Evolutionary conservation across 2,113 vertebrate species (phyloP), one percentile per base, ranked within the genome.

Genomic region (Oryzias curvinotus): DNA sequence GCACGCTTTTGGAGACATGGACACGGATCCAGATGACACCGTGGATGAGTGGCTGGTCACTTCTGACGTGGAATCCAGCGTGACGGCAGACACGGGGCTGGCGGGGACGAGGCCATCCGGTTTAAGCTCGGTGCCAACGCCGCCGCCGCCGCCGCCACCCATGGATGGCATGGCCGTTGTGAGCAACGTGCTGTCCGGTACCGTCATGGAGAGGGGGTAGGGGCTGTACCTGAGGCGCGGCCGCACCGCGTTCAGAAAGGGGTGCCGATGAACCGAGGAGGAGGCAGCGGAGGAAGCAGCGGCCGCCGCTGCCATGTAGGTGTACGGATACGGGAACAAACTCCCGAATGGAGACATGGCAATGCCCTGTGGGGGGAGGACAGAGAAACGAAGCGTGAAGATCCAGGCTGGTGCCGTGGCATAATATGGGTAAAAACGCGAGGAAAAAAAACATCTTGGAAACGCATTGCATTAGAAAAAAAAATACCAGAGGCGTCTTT

Each of bases 301-400:
- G 0, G 95, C 95, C 0, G 94, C 96, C 0, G 95, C 96, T 0
- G 96, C 96, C 97, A 98, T 98, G 85, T 99, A 99, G 1, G 96
- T 98, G 89, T 99, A 99, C 0, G 97, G 96, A 5, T 98, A 98
- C 0, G 96, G 94, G 68, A 99, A 98, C 48, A 99, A 88, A 65
- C 94, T 92, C 41, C 96, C 96, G 42, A 99, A 98, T 0, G 95
- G 96, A 60, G 97, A 96, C 95, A 99, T 96, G 64, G 96, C 95
- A 75, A 99, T 84, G 71, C 97, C 95, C 97, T 99, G 93, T 4
- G 62, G 36, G 36, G 30, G 73, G 55, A 54, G 50, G 26, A 73
- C 0, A 14, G 26, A 80, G 42, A 74, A 14, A 19, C 26, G 14
- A 25, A 56, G 43, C 36, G 56, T 79, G 50, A 77, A 64, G 25